Conservation (phyloP, 1,140 invertebrate genomes). For the Panonychus citri region DNA sequence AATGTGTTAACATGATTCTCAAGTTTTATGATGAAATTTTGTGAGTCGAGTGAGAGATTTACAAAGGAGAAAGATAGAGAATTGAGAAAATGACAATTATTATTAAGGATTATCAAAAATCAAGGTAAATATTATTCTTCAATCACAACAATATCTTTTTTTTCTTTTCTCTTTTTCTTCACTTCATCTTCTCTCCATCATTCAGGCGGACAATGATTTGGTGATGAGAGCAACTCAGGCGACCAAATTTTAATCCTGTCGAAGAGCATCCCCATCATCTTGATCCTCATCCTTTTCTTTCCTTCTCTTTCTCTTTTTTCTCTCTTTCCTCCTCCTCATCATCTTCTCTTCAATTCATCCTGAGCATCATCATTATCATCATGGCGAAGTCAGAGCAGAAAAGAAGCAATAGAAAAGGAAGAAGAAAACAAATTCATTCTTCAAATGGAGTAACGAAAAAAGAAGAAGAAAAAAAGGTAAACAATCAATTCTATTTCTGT, state of each 20-base stretch:
- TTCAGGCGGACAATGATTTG: slow-evolving; percentile 1
- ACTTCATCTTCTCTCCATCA: neutral
- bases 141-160: neutral
- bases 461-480: no score
- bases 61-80: neutral
- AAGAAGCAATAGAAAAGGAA: no score
- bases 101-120: neutral
- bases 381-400: no score
- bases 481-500: neutral
- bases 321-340: no score
- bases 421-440: no score
- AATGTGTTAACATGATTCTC: no score
- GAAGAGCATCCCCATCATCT: no score
- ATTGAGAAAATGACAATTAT: neutral
- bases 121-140: neutral
- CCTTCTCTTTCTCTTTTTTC: no score
- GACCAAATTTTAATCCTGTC: slow-evolving; percentile 1
- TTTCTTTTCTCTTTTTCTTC: neutral
- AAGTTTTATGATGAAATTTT: no score
- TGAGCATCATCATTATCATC: neutral
- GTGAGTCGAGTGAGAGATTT: no score
- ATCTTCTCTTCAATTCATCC: neutral
- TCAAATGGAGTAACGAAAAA: no score
- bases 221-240: neutral
- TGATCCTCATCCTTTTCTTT: no score